Evolutionary conservation across 1,140 invertebrate species (phyloP).

Genomic region (Druon quercuslanigerum): DNA sequence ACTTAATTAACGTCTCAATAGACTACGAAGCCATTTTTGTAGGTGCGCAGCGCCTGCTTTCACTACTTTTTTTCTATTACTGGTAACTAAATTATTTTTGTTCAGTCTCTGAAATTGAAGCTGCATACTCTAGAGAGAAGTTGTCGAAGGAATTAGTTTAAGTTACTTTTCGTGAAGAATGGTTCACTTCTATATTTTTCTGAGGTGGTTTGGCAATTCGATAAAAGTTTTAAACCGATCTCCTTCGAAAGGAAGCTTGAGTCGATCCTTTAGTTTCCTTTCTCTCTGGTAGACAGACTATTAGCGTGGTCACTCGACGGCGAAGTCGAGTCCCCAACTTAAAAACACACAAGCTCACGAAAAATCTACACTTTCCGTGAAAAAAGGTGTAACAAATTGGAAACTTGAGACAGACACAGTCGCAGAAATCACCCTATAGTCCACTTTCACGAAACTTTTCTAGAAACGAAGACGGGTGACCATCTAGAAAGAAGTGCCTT

Average conservation of each 20-base stretch:
- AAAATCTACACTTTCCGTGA: conserved; percentile 40
- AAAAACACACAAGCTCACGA: conserved; percentile 39
- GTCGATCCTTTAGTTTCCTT: conserved; percentile 37
- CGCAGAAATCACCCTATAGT: not conserved
- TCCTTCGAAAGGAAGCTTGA: conserved; percentile 33
- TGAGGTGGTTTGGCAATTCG: not conserved
- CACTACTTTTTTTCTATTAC: not conserved
- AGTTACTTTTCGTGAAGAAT: conserved; percentile 25
- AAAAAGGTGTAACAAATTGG: not conserved
- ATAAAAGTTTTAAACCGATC: conserved; percentile 39
- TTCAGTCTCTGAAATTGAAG: not conserved
- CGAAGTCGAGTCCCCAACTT: conserved; percentile 40
- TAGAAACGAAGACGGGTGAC: not conserved
- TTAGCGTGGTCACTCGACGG: conserved; percentile 44
- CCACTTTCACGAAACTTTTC: not conserved
- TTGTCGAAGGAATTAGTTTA: not conserved
- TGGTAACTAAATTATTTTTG: not conserved
- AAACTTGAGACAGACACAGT: not conserved
- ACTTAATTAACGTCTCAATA: too few species aligned
- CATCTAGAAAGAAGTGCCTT: not conserved
- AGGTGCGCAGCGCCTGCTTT: too few species aligned
- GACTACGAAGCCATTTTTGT: too few species aligned
- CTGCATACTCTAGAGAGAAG: not conserved
- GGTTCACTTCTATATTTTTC: not conserved
- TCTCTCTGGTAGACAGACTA: conserved; percentile 37